These are phyloP conservation scores for Bungarus multicinctus DNA, from an alignment of 2,113 vertebrate species.

Conservation along the genomic window DNA sequence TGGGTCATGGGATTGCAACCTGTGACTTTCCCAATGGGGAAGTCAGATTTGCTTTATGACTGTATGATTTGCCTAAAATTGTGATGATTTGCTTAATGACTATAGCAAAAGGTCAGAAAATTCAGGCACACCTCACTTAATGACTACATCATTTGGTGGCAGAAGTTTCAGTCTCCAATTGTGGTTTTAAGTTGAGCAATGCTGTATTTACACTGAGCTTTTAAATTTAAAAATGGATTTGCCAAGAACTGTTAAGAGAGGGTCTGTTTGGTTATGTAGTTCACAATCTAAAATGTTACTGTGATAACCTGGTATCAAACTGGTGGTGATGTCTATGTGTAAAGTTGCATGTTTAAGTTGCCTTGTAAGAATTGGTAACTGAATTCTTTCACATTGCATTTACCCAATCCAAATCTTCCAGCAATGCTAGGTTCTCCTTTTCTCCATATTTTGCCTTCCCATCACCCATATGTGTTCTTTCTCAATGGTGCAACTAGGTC, in stretches of 20 bases:
- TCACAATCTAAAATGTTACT: background rate
- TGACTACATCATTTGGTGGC: background rate
- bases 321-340: background rate
- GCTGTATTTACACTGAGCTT: background rate
- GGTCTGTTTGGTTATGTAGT: background rate
- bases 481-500: background rate
- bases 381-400: background rate
- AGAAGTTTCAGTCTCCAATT: background rate
- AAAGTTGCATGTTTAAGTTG: background rate
- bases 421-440: background rate
- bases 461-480: background rate
- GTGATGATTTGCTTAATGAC: background rate
- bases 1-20: background rate
- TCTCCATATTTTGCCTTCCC: background rate
- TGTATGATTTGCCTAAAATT: background rate
- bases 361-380: background rate
- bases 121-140: background rate
- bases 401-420: background rate
- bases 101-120: background rate
- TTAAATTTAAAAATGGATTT: background rate
- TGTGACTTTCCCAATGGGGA: background rate
- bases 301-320: background rate
- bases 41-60: background rate
- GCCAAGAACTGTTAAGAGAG: background rate
- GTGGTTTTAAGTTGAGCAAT: background rate